Percentiles rank a stretch among this genome's conserved stretches.
These are phyloP conservation scores for Psix sp. DNA, from an alignment of 1,140 invertebrate species.

Conservation along the genomic window DNA sequence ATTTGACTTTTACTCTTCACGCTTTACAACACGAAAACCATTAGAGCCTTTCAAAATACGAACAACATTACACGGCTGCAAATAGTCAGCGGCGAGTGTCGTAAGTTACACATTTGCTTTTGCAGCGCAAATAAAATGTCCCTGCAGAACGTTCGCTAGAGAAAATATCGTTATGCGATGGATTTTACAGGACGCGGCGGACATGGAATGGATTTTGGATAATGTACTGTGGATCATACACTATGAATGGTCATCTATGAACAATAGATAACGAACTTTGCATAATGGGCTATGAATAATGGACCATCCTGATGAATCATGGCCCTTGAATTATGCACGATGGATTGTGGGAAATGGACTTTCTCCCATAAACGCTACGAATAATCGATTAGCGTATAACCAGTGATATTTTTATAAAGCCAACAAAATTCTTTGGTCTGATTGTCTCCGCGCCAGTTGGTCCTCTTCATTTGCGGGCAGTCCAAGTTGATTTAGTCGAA, in stretches of 20 bases:
- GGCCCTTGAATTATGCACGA: constrained; percentile 46
- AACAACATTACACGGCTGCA: constrained; percentile 22
- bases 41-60: constrained; percentile 18
- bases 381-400: constrained; percentile 46
- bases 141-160: constrained; percentile 3
- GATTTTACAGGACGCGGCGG: constrained; percentile 9
- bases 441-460: no score
- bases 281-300: constrained; percentile 53
- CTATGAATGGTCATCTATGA: constrained; percentile 41
- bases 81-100: constrained; percentile 36
- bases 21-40: no score
- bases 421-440: no score
- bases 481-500: background rate
- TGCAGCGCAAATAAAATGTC: constrained; percentile 18
- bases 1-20: no score
- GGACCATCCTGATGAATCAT: constrained; percentile 42
- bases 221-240: constrained; percentile 29
- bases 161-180: constrained; percentile 31
- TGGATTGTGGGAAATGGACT: constrained; percentile 56
- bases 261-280: constrained; percentile 55
- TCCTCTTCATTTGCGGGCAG: background rate
- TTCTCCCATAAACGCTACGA: constrained; percentile 55
- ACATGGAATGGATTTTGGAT: constrained; percentile 43
- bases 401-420: no score
- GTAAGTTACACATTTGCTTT: constrained; percentile 42